Evolutionary conservation across 2,113 vertebrate species (phyloP), one percentile per base, ranked within the genome.

Genomic region (Circaetus cinerascens): DNA sequence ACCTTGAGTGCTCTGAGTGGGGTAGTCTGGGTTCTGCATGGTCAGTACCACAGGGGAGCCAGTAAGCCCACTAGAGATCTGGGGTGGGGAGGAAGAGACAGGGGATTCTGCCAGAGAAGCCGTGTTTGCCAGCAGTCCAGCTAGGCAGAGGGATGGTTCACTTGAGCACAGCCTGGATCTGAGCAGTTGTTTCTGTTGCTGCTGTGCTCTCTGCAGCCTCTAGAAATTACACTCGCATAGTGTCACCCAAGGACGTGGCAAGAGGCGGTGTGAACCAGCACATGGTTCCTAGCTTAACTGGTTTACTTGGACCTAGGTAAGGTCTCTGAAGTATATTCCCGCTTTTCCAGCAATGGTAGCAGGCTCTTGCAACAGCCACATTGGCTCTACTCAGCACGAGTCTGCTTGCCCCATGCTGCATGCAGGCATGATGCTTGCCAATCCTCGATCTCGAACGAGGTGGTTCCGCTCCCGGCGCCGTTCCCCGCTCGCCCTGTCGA

Each of bases 71-170:
- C 22, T 26, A 50, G 32, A 60, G 13, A 50, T 15, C 27, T n/a
- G 17, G 12, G 16, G 27, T 14, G 16, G 76, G 30, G 12, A 82
- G 40, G 40, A 59, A 71, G 57, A 71, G 9, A 41, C 13, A 38
- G 27, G 26, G 25, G 7, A 43, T 38, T 67, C 64, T 72, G 62
- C 19, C 36, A 36, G 32, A 57, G 32, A 32, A 36, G 17, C 15
- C 0, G 1, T 19, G 5, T 60, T 89, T 75, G 55, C 23, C 36
- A 5, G 41, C 4, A 69, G 36, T 30, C 6, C 2, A 4, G 10
- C 8, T 5, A 18, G 18, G 40, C 4, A 0, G 17, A 72, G 27
- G 8, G 19, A 8, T 8, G 0, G 0, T 36, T 57, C 8, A 1
- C 23, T 34, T 19, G 23, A 73, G 32, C 64, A 21, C 23, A 62